Percentiles rank a stretch among this genome's conserved stretches.
Conservation (phyloP, 2,113 vertebrate genomes). For the Oncorhynchus masou region DNA sequence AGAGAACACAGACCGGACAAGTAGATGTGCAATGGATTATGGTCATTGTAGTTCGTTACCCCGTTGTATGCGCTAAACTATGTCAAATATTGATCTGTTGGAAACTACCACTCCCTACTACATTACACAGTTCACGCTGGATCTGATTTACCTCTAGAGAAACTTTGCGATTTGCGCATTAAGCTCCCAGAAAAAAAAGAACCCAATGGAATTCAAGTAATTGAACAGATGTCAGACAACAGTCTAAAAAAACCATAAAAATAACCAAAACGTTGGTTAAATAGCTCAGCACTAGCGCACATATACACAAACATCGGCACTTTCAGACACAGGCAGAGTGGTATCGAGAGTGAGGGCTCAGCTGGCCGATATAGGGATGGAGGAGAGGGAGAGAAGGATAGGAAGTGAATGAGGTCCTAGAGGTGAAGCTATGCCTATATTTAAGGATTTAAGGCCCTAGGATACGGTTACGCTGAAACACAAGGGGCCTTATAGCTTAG, state of each 20-base stretch:
- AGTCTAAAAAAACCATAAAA: neutral
- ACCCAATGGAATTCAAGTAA: neutral
- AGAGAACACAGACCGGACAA: too few relatives aligned
- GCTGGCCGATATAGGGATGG: constrained; percentile 21
- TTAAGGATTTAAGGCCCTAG: constrained; percentile 35
- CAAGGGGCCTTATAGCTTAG: neutral
- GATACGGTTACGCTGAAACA: neutral
- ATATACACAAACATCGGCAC: constrained; percentile 4
- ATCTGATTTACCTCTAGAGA: too few relatives aligned
- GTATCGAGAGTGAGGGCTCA: constrained; percentile 30
- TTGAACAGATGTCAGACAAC: too few relatives aligned
- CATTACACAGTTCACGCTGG: too few relatives aligned
- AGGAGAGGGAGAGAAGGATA: constrained; percentile 18
- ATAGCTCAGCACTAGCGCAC: neutral
- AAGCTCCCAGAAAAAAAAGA: neutral
- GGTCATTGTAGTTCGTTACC: too few relatives aligned
- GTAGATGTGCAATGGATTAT: too few relatives aligned
- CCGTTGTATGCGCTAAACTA: too few relatives aligned
- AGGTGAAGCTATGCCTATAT: constrained; percentile 50
- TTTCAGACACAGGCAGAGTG: constrained; percentile 17
- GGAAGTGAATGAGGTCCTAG: constrained; percentile 20
- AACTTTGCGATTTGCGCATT: too few relatives aligned
- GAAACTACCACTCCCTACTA: too few relatives aligned
- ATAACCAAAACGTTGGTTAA: neutral
- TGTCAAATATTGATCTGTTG: too few relatives aligned